These are phyloP conservation scores for Bacillus rossius DNA, from an alignment of 1,140 invertebrate species.

Conservation along the genomic window DNA sequence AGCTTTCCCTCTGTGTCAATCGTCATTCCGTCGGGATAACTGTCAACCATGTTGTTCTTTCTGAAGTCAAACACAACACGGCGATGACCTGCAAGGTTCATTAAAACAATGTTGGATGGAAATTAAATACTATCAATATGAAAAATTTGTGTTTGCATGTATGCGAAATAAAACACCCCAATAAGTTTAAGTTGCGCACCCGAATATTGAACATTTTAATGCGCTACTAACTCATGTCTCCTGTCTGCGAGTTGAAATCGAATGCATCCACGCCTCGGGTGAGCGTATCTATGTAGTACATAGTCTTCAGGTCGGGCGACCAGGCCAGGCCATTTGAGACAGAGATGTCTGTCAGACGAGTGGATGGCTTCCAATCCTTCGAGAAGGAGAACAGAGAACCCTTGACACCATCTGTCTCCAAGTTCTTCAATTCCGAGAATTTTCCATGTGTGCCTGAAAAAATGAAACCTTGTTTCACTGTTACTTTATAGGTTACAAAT, in stretches of 20 bases:
- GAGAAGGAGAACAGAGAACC: too few relatives aligned
- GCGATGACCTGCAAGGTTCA: constrained; percentile 39
- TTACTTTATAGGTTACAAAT: too few relatives aligned
- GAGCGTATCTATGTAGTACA: constrained; percentile 73
- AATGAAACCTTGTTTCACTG: too few relatives aligned
- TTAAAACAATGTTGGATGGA: constrained; percentile 4
- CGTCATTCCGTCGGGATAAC: constrained; percentile 64
- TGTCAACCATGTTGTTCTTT: constrained; percentile 39
- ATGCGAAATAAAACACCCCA: neutral
- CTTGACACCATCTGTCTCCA: too few relatives aligned
- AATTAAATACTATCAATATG: neutral
- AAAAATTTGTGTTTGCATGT: neutral
- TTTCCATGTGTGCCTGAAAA: too few relatives aligned
- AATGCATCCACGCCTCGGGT: constrained; percentile 61
- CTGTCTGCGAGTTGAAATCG: constrained; percentile 65
- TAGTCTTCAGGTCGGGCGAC: constrained; percentile 58
- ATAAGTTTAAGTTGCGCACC: constrained; percentile 18
- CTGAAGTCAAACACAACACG: constrained; percentile 41
- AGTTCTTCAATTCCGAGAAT: too few relatives aligned
- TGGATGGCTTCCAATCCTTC: neutral
- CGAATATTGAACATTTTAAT: too few relatives aligned
- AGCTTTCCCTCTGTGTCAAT: constrained; percentile 57
- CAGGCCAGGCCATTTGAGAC: constrained; percentile 82
- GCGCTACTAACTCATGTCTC: constrained; percentile 55
- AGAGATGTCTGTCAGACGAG: constrained; percentile 39